Conservation (phyloP, 2,113 vertebrate species). For the Columbina picui region DNA sequence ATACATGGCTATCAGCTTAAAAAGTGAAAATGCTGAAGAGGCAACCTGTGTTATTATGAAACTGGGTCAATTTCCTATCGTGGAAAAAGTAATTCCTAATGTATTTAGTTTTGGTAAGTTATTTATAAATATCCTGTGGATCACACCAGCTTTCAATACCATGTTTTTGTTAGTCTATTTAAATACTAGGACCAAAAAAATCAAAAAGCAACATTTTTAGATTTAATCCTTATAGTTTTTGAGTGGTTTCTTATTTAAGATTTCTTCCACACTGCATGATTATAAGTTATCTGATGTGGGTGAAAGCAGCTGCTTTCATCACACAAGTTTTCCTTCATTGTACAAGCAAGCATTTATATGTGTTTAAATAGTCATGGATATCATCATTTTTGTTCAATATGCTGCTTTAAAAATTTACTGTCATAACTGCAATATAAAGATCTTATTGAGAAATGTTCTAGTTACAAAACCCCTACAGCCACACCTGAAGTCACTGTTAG, state of each 20-base stretch:
- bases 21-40: constrained; percentile 78
- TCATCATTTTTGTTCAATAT: not conserved
- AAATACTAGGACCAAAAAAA: not conserved
- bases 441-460: not conserved
- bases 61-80: constrained; percentile 62
- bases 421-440: not conserved
- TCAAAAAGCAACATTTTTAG: not conserved
- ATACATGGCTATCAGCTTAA: constrained; percentile 84
- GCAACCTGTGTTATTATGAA: constrained; percentile 80
- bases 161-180: not conserved
- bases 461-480: not conserved
- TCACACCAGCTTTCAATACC: not conserved
- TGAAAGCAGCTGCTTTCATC: not conserved
- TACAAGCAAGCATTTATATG: not conserved
- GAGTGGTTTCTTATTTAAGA: not conserved
- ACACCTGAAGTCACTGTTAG: not conserved
- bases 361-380: not conserved
- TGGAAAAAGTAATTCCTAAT: constrained; percentile 79
- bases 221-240: not conserved
- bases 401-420: not conserved
- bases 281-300: not conserved
- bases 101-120: constrained; percentile 91
- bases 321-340: not conserved
- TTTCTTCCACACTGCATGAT: not conserved
- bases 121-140: not conserved